These are phyloP conservation scores for Sebastes miniatus DNA, from an alignment of 2,797 vertebrate genomes.

Conservation along the genomic window DNA sequence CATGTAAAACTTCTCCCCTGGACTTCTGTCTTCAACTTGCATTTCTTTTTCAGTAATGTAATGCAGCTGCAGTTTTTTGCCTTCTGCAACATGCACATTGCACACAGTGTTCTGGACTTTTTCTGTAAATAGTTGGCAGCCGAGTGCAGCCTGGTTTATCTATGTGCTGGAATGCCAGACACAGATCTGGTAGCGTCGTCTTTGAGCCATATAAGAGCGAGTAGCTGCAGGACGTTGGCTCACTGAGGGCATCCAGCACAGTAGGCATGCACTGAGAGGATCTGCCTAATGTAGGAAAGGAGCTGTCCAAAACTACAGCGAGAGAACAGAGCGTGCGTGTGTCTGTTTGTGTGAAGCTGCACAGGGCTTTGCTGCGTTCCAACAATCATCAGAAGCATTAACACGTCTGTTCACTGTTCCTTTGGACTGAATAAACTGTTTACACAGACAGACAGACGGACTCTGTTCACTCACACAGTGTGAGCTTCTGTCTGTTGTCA, in stretches of 20 bases:
- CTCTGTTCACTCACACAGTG: neutral
- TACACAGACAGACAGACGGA: slow-evolving; percentile 6
- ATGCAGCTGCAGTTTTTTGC: neutral
- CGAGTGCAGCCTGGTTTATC: neutral
- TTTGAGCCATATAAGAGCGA: slow-evolving; percentile 34
- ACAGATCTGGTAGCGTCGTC: slow-evolving; percentile 18
- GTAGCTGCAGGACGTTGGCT: neutral
- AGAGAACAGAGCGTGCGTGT: neutral
- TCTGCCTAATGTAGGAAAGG: slow-evolving; percentile 14
- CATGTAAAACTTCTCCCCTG: no score
- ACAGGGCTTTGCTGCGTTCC: neutral
- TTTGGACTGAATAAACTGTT: slow-evolving; percentile 42
- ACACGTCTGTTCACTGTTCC: slow-evolving; percentile 12
- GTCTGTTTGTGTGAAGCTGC: neutral
- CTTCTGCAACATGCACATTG: neutral
- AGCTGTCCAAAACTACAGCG: slow-evolving; percentile 16
- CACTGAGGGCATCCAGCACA: neutral
- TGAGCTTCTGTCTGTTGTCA: neutral
- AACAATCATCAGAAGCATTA: slow-evolving; percentile 5
- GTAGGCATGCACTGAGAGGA: slow-evolving; percentile 9
- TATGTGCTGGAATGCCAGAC: slow-evolving; percentile 18
- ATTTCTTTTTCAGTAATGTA: neutral
- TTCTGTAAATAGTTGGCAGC: neutral
- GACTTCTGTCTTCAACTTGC: neutral
- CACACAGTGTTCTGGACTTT: neutral